Percentiles rank a stretch among this genome's conserved stretches.
Conservation (phyloP, 2,113 vertebrate species). For the Dissostichus mawsoni region DNA sequence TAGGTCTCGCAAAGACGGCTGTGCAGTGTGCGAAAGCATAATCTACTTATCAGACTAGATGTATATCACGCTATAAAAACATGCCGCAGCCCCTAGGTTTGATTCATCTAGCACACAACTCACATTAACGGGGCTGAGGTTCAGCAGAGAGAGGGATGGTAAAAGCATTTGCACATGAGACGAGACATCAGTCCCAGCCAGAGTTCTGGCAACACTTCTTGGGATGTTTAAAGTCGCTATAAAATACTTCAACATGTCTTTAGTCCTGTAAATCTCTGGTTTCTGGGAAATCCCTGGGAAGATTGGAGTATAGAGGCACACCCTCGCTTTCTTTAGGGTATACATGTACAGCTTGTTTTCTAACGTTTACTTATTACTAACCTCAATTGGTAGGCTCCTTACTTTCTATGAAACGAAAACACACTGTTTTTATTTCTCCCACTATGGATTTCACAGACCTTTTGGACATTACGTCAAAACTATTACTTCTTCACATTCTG, state of each 20-base stretch:
- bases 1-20: constrained; percentile 1
- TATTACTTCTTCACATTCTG: too few relatives aligned
- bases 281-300: constrained; percentile 30
- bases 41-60: constrained; percentile 34
- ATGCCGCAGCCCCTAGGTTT: constrained; percentile 25
- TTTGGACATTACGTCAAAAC: too few relatives aligned
- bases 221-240: constrained; percentile 34
- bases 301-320: not conserved
- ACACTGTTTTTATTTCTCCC: too few relatives aligned
- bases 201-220: constrained; percentile 39
- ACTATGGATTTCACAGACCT: too few relatives aligned
- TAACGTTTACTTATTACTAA: too few relatives aligned
- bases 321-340: too few relatives aligned
- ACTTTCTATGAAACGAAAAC: too few relatives aligned
- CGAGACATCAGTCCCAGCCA: constrained; percentile 49
- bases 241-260: constrained; percentile 39
- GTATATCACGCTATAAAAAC: constrained; percentile 47
- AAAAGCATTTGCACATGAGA: constrained; percentile 61
- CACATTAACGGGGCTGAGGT: constrained; percentile 20
- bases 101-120: constrained; percentile 38
- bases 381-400: too few relatives aligned
- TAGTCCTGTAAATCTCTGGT: constrained; percentile 12
- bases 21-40: constrained; percentile 18
- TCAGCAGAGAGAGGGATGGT: constrained; percentile 34
- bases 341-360: too few relatives aligned